Evolutionary conservation across 2,888 invertebrate species (phyloP).

Genomic region (Tachina grossa): DNA sequence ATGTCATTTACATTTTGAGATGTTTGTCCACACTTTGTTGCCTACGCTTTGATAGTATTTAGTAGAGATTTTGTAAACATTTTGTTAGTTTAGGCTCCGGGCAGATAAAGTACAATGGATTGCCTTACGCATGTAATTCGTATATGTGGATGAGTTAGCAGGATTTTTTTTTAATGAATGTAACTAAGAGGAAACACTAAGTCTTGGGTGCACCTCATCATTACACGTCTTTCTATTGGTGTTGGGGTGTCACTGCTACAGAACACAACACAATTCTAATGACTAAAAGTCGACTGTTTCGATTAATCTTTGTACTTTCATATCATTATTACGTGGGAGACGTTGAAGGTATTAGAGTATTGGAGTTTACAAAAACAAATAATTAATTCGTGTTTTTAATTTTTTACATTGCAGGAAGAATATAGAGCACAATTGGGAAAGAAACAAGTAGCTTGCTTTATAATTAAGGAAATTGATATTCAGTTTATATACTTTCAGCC

Average conservation of each 20-base stretch:
- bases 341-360: background rate
- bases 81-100: slow-evolving; percentile 43
- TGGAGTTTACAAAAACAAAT: slow-evolving; percentile 51
- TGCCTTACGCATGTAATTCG: background rate
- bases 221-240: background rate
- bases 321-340: background rate
- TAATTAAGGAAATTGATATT: background rate
- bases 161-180: background rate
- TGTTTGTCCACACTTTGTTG: slow-evolving; percentile 5
- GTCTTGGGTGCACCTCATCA: background rate
- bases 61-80: slow-evolving; percentile 53
- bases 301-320: background rate
- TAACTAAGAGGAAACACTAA: background rate
- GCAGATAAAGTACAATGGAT: background rate
- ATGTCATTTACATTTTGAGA: slow-evolving; percentile 30
- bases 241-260: slow-evolving; percentile 55
- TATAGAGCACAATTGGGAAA: background rate
- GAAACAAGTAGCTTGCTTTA: background rate
- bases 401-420: slow-evolving; percentile 1
- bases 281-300: slow-evolving; percentile 1
- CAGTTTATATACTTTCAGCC: no score
- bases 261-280: slow-evolving; percentile 29
- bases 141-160: slow-evolving; percentile 8
- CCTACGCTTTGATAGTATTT: background rate
- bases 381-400: slow-evolving; percentile 77